A percentile compares a stretch with the other conserved stretches of the same genome.
Evolutionary conservation across 2,888 invertebrate genomes (phyloP).

Genomic region (Drosophila affinis): DNA sequence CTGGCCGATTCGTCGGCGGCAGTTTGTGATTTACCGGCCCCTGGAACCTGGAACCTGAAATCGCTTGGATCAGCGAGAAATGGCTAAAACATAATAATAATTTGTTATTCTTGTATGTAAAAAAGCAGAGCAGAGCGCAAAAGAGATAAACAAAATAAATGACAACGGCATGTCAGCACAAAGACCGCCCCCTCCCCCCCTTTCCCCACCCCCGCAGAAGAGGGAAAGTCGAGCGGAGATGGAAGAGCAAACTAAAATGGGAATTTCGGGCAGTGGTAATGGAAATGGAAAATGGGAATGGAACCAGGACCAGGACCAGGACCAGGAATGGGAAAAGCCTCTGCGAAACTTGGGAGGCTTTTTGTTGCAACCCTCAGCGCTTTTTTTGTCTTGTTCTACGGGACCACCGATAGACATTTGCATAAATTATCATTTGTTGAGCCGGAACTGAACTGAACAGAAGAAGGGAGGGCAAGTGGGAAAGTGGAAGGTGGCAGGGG

Average conservation of each 20-base stretch:
- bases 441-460: constrained; percentile 50
- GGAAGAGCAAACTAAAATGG: constrained; percentile 52
- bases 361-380: constrained; percentile 70
- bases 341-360: constrained; percentile 30
- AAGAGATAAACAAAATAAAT: constrained; percentile 81
- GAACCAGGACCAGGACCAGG: too few relatives aligned
- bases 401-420: constrained; percentile 78
- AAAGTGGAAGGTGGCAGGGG: neutral
- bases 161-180: constrained; percentile 75
- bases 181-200: constrained; percentile 20
- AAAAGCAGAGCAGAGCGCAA: constrained; percentile 58
- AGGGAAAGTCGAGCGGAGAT: constrained; percentile 26
- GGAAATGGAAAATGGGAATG: constrained; percentile 24
- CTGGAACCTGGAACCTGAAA: constrained; percentile 29
- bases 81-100: constrained; percentile 76
- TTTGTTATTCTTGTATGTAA: constrained; percentile 71
- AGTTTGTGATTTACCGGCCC: constrained; percentile 60
- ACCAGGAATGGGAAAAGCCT: constrained; percentile 25
- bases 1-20: constrained; percentile 7
- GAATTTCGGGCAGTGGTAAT: constrained; percentile 5
- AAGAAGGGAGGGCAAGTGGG: constrained; percentile 4
- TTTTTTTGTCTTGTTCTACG: constrained; percentile 39
- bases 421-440: constrained; percentile 82
- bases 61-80: constrained; percentile 67
- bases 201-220: neutral